Evolutionary conservation across 2,113 vertebrate genomes (phyloP), one percentile per base, ranked within the genome.

Genomic region (Excalfactoria chinensis): DNA sequence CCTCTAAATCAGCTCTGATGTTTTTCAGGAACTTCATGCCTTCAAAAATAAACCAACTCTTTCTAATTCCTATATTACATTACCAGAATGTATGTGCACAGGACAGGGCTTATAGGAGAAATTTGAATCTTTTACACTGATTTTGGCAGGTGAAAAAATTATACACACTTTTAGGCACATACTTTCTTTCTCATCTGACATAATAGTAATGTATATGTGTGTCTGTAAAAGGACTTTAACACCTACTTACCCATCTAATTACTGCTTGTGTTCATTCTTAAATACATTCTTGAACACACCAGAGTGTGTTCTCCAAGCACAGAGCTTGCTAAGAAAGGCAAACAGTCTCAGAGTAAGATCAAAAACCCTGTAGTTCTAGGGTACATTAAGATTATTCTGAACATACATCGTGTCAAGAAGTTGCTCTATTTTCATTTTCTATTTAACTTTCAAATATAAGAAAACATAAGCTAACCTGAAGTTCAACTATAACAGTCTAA

Each of bases 11-110:
- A 77, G 3, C 9, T 28, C 17, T 15, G 53, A 48, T 6, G 35
- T 8, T 84, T 75, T 93, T 58, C 43, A 40, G 22, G 80, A 89
- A 59, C 55, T 83, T 46, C 43, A 19, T 56, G 44, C 11, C 16
- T 51, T 48, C 68, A 71, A 44, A 78, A 89, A 87, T 22, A 89
- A 84, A 64, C 3, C 8, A 69, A 34, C 2, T 41, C 32, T 35
- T 81, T 48, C 26, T 73, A 37, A 77, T 74, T 74, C 78, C n/a
- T 86, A 16, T 64, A 56, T 63, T 86, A 67, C 13, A 91, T 3
- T 26, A 68, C 18, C 6, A 11, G 0, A 41, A 17, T 18, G 5
- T 49, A 51, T 5, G 37, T 6, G 2, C 44, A 60, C 20, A 71
- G 32, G 10, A 49, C 23, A 88, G 73, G 6, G 12, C 25, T 88